These are phyloP conservation scores for Ephydatia muelleri DNA, from an alignment of 37 sponge, comb jelly and placozoan genomes.

Conservation along the genomic window DNA sequence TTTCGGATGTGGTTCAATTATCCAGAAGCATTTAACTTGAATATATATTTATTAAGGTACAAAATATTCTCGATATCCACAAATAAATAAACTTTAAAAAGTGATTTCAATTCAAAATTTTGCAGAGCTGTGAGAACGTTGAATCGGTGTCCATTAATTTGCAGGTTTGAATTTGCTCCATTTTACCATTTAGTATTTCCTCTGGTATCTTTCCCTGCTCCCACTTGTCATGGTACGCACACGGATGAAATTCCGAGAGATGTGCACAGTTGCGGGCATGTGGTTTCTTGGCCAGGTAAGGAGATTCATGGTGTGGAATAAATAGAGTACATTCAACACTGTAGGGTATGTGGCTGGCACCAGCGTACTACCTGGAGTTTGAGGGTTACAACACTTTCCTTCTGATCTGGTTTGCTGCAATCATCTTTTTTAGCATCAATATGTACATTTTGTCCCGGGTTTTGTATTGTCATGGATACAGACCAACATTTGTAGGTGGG, in stretches of 20 bases:
- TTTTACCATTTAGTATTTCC: slow-evolving; percentile 83
- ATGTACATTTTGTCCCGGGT: slow-evolving; percentile 24
- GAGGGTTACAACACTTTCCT: slow-evolving; percentile 80
- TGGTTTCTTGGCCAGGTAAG: slow-evolving; percentile 92
- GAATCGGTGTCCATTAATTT: background rate
- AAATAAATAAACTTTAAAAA: too few species aligned
- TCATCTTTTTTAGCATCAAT: slow-evolving; percentile 78
- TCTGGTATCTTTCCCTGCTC: slow-evolving; percentile 96
- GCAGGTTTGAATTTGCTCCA: background rate
- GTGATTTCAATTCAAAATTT: background rate
- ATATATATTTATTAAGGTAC: too few species aligned
- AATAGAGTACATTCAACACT: background rate
- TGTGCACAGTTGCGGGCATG: slow-evolving; percentile 27
- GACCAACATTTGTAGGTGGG: slow-evolving; percentile 2
- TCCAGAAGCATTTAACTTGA: too few species aligned
- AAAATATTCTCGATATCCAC: too few species aligned
- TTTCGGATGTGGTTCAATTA: too few species aligned
- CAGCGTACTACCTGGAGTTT: slow-evolving; percentile 95
- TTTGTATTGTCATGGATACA: slow-evolving; percentile 7
- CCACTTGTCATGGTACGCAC: slow-evolving; percentile 78
- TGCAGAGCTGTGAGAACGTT: background rate
- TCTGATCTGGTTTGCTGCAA: slow-evolving; percentile 81
- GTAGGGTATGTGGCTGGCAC: slow-evolving; percentile 89
- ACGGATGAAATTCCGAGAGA: slow-evolving; percentile 36
- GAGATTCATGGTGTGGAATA: background rate